Evolutionary conservation across 2,888 invertebrate species (phyloP).

Genomic region (Lepidocyrtinus sp.): DNA sequence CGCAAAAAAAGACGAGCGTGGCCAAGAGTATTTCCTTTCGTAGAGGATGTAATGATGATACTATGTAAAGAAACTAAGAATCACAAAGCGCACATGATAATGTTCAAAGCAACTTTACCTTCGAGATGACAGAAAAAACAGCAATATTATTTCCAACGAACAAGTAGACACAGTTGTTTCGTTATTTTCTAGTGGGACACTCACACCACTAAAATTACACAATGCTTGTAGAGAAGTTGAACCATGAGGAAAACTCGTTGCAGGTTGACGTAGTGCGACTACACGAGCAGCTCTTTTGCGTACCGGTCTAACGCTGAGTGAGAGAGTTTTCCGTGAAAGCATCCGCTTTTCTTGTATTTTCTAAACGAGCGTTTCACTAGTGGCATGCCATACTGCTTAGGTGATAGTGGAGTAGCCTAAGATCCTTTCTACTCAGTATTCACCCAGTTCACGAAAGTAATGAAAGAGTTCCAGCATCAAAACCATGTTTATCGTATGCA

Average conservation of each 20-base stretch:
- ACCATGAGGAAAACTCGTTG: neutral
- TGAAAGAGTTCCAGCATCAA: neutral
- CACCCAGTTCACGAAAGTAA: no score
- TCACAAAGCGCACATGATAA: neutral
- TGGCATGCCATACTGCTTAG: neutral
- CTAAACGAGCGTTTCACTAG: neutral
- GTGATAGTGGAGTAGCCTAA: neutral
- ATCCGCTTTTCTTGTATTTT: slow-evolving; percentile 27
- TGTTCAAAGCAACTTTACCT: slow-evolving; percentile 4
- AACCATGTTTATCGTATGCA: neutral
- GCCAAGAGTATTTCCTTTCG: neutral
- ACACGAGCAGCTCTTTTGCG: slow-evolving; percentile 21
- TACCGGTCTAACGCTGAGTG: slow-evolving; percentile 50
- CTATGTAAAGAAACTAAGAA: neutral
- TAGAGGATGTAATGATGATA: neutral
- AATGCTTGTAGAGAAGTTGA: neutral
- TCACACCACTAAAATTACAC: neutral
- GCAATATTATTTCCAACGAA: neutral
- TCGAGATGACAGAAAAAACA: neutral
- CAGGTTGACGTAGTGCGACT: neutral
- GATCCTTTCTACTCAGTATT: no score
- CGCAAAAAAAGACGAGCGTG: slow-evolving; percentile 1
- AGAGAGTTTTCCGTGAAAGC: slow-evolving; percentile 36
- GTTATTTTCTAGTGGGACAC: neutral
- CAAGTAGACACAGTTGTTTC: neutral